Evolutionary conservation across 1,140 invertebrate genomes (phyloP).

Genomic region (Gryon sp.): DNA sequence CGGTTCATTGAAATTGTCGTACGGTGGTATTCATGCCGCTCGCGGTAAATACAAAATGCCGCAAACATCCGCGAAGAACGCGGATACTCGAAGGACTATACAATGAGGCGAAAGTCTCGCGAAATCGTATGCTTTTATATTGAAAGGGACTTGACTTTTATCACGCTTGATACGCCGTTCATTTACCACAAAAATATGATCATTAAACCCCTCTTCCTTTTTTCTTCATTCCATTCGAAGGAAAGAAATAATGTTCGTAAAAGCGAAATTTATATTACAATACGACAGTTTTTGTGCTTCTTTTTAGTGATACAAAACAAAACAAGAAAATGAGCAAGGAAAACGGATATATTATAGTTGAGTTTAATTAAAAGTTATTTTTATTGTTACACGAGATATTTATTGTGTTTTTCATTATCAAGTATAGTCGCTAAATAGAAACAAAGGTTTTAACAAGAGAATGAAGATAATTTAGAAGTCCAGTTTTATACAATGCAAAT

Average conservation of each 20-base stretch:
- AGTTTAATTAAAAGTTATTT: too few relatives aligned
- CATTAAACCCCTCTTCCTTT: neutral
- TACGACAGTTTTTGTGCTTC: conserved; percentile 22
- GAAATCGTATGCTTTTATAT: conserved; percentile 9
- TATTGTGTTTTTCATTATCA: too few relatives aligned
- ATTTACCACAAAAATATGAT: conserved; percentile 21
- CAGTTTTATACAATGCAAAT: too few relatives aligned
- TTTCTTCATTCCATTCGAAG: too few relatives aligned
- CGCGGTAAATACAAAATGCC: neutral
- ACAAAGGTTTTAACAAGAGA: too few relatives aligned
- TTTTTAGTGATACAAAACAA: too few relatives aligned
- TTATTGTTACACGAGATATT: too few relatives aligned
- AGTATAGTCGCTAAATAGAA: too few relatives aligned
- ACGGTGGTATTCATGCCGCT: conserved; percentile 21
- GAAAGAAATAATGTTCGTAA: conserved; percentile 21
- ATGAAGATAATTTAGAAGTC: too few relatives aligned
- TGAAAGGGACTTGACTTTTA: conserved; percentile 25
- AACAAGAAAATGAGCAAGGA: neutral
- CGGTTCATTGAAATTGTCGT: conserved; percentile 50
- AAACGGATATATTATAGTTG: neutral
- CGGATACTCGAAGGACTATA: conserved; percentile 14
- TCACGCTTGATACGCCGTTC: conserved; percentile 28
- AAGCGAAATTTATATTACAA: conserved; percentile 27
- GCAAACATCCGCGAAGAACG: conserved; percentile 37
- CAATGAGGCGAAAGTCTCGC: conserved; percentile 25